These are phyloP conservation scores for Craniophora ligustri DNA, from an alignment of 2,888 invertebrate genomes.

Conservation along the genomic window DNA sequence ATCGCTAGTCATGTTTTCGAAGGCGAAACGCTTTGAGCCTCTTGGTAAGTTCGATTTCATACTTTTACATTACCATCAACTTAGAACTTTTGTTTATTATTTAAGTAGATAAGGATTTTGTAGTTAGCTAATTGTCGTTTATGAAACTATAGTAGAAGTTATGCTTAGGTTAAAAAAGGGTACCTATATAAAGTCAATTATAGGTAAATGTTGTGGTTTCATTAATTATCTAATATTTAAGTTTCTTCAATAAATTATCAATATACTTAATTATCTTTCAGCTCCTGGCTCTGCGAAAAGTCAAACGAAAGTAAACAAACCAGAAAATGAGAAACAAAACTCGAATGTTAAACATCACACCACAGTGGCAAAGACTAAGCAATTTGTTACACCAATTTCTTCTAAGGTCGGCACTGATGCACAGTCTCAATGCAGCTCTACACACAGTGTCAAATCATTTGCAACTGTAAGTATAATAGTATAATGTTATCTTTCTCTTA, in stretches of 20 bases:
- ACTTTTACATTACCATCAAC: no score
- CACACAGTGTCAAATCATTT: conserved; percentile 75
- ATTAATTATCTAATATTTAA: background rate
- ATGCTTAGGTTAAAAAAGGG: no score
- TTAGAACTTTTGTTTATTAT: background rate
- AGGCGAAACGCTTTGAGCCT: conserved; percentile 82
- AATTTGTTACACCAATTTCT: conserved; percentile 40
- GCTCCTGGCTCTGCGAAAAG: conserved; percentile 57
- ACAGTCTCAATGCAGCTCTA: conserved; percentile 77
- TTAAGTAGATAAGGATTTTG: background rate
- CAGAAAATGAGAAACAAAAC: conserved; percentile 62
- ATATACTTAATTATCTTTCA: conserved; percentile 38
- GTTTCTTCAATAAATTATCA: background rate
- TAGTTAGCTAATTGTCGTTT: background rate
- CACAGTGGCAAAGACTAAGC: conserved; percentile 50
- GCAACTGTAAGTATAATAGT: conserved; percentile 70
- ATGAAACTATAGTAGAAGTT: background rate
- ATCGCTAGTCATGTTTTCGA: conserved; percentile 77
- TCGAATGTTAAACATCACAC: conserved; percentile 40
- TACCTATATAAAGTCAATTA: background rate
- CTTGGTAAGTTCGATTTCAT: conserved; percentile 77
- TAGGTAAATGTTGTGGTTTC: background rate
- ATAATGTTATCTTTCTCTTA: background rate
- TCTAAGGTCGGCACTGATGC: conserved; percentile 65
- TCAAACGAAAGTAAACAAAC: conserved; percentile 63